Conservation (phyloP, 2,797 vertebrate genomes). For the Limosa lapponica region DNA sequence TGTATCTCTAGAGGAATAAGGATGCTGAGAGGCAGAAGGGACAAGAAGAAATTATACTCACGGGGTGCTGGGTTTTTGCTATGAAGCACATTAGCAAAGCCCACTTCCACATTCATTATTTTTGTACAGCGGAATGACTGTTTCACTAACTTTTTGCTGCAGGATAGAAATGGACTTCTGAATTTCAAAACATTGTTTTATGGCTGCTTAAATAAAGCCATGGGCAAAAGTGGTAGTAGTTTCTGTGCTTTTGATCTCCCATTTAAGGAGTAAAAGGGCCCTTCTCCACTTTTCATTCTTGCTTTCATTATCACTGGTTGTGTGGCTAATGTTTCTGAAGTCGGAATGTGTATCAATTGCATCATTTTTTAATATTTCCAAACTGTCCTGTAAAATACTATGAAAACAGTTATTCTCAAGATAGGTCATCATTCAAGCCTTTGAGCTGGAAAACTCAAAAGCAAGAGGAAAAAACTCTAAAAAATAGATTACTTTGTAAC, state of each 20-base stretch:
- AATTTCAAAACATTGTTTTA: background rate
- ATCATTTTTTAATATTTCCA: background rate
- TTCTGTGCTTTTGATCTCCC: background rate
- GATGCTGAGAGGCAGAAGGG: background rate
- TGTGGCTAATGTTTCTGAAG: background rate
- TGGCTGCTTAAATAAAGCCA: background rate
- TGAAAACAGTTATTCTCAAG: background rate
- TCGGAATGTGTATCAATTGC: background rate
- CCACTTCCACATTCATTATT: background rate
- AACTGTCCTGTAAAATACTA: background rate
- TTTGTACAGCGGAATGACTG: background rate
- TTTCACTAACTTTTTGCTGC: background rate
- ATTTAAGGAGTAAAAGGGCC: background rate
- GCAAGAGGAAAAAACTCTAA: background rate
- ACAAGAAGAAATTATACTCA: background rate
- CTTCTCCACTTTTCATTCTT: background rate
- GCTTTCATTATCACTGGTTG: background rate
- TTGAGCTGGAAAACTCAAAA: background rate
- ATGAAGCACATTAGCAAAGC: too few species aligned
- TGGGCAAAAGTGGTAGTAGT: background rate
- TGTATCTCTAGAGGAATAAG: background rate
- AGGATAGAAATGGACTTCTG: background rate
- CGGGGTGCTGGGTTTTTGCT: fast-evolving
- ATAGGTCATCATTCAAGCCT: background rate
- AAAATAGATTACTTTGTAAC: background rate